Base-by-base conservation (phyloP, 2,113 vertebrate species). In the Rhadina sibilatrix region DNA sequence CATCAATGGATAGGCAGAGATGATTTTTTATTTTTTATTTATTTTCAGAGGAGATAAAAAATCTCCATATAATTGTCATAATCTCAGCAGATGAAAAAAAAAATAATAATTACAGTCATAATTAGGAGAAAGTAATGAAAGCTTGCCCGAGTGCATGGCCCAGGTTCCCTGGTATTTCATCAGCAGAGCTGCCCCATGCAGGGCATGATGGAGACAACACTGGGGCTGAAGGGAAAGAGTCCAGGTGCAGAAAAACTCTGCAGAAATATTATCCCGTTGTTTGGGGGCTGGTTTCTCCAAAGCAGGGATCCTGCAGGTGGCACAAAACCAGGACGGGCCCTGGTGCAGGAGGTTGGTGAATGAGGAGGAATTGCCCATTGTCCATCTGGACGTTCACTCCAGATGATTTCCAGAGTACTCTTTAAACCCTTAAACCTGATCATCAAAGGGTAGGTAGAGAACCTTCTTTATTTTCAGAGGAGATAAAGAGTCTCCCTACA, bases 1-100 rank as follows among this genome's bases (percentile, higher is more conserved):
- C 92, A 94, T 95, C 92, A 96, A 94, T 95, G 80, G 65, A 94
- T 92, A 93, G 93, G 52, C 47, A 76, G 24, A 44, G 31, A 65
- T 53, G n/a, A n/a, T n/a, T n/a, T n/a, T n/a, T n/a, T n/a, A n/a
- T n/a, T n/a, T 31, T 38, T 53, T 79, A 65, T 79, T 65, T 53
- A 18, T 65, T 35, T 54, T 35, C 78, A 69, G 77, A 87, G 79
- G 63, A 92, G 49, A 93, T 22, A 91, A 65, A 87, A 77, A 65
- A 82, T 91, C 87, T 93, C 89, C 61, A 69, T 35, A 72, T 87
- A 95, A 94, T 74, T 78, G 77, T 27, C 89, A 92, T 94, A 95
- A 95, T 96, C 83, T 94, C 82, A 74, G n/a, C 64, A 90, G 90
- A 89, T 92, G 83, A 63, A 65, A 94, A 92, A 94, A 92, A 81